phyloP scores from a whole-genome alignment of 2,113 vertebrate species.

The Callionymus lyra region DNA sequence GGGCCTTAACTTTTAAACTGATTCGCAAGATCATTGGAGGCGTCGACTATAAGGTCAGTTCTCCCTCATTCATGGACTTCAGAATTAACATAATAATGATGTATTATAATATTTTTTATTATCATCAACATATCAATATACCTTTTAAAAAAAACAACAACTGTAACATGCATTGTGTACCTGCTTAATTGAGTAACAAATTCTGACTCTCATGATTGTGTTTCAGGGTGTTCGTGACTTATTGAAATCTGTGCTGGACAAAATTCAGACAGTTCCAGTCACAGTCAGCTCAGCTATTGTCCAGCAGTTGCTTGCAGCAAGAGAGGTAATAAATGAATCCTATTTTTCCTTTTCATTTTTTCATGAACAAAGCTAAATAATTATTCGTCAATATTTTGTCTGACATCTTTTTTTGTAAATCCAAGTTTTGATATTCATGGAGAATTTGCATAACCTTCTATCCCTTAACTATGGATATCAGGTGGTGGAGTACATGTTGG shows the following conservation, averaged over 20 bases:
- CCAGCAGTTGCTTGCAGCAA: constrained; percentile 86
- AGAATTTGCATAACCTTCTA: not conserved
- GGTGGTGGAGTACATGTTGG: constrained; percentile 96
- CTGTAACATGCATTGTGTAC: no score
- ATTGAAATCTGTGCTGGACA: constrained; percentile 89
- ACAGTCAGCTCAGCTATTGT: constrained; percentile 96
- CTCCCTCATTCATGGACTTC: not conserved
- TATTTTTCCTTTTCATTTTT: not conserved
- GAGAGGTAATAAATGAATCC: constrained; percentile 58
- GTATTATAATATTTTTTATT: no score
- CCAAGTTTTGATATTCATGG: not conserved
- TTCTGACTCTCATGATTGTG: not conserved
- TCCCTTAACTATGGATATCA: constrained; percentile 30
- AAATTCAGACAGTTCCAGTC: constrained; percentile 89
- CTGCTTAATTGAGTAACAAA: no score
- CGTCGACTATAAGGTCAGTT: constrained; percentile 91
- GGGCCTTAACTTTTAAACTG: constrained; percentile 91
- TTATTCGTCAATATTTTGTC: no score
- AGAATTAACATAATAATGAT: no score
- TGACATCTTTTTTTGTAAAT: no score
- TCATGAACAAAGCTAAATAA: no score
- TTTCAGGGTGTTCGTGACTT: constrained; percentile 89
- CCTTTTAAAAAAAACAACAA: no score
- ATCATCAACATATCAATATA: no score
- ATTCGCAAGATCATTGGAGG: constrained; percentile 96